A percentile compares a stretch with the other conserved stretches of the same genome.
Conservation (phyloP, 2,797 vertebrate species). For the Micropoecilia bifurca region DNA sequence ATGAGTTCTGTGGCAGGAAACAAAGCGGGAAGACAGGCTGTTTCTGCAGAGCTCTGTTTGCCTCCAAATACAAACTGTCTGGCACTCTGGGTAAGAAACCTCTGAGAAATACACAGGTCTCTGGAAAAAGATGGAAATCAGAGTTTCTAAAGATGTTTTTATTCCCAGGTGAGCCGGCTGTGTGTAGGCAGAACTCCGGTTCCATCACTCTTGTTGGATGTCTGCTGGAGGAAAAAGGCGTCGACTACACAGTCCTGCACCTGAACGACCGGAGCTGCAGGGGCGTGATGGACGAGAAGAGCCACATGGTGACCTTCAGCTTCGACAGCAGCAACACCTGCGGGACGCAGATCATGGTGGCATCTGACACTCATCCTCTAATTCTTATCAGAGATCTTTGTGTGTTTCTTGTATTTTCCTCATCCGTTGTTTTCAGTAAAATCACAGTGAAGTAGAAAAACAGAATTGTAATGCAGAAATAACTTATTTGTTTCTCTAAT, state of each 20-base stretch:
- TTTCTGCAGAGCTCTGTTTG: conserved; percentile 50
- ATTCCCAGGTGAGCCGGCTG: conserved; percentile 1
- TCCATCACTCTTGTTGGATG: conserved; percentile 13
- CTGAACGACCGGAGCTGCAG: conserved; percentile 7
- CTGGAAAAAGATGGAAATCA: not conserved
- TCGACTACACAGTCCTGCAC: not conserved
- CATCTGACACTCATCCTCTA: not conserved
- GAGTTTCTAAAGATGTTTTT: not conserved
- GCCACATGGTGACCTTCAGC: conserved; percentile 23
- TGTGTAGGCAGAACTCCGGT: not conserved
- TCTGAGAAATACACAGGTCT: not conserved
- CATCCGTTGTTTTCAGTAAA: not conserved
- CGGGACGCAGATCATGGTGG: conserved; percentile 10
- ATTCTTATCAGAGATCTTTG: not conserved
- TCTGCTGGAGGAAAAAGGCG: conserved; percentile 27
- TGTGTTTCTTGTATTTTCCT: not conserved
- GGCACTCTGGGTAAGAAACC: conserved; percentile 21
- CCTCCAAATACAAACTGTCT: conserved; percentile 30
- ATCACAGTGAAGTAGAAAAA: not conserved
- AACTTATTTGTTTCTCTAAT: not conserved
- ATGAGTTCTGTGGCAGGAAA: conserved; percentile 54
- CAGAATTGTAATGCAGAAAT: not conserved
- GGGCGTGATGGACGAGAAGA: not conserved
- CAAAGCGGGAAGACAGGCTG: conserved; percentile 9
- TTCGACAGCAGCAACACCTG: conserved; percentile 3